Evolutionary conservation across 2,797 vertebrate species (phyloP), one percentile per base, ranked within the genome.

Genomic region (Discoglossus pictus): DNA sequence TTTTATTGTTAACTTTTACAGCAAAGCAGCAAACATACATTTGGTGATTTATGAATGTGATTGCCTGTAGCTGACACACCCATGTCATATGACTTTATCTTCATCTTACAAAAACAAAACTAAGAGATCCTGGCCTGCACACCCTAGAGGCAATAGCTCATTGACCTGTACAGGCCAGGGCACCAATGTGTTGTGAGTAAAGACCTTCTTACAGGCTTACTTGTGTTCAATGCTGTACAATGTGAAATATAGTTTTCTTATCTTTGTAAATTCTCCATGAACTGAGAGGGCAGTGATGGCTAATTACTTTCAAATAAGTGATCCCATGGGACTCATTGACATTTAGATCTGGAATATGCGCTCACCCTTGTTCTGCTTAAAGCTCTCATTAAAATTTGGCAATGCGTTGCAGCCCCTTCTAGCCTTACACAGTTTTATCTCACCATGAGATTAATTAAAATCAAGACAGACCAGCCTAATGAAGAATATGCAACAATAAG

Each of bases 361-460:
- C 34, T 51, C 21, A 31, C 38, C 48, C 48, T 12, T 34, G 12
- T 53, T 15, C 47, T 39, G 36, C n/a, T 62, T 1, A 51, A 36
- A 17, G 35, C 50, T 34, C 47, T 16, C 11, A 54, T 54, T 54
- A 64, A 52, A 18, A 31, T 42, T 53, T 43, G 36, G 61, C 24
- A 53, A 20, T 43, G 24, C 25, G 7, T 40, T 64, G 12, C 24
- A 43, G 61, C 38, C 61, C 50, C 16, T 61, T n/a, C 48, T 12
- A 40, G 16, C 25, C 9, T 7, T 40, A 31, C 44, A 53, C 12
- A 21, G 39, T 27, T 44, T 21, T 43, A 42, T 20, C 25, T 17
- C 48, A 44, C 21, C 9, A 34, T 54, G 38, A 54, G 50, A 54
- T 44, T 53, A 44, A 65, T 65, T 65, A 46, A 18, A 34, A 7